phyloP scores from a whole-genome alignment of 2,113 vertebrate genomes.

The Syrrhaptes paradoxus region DNA sequence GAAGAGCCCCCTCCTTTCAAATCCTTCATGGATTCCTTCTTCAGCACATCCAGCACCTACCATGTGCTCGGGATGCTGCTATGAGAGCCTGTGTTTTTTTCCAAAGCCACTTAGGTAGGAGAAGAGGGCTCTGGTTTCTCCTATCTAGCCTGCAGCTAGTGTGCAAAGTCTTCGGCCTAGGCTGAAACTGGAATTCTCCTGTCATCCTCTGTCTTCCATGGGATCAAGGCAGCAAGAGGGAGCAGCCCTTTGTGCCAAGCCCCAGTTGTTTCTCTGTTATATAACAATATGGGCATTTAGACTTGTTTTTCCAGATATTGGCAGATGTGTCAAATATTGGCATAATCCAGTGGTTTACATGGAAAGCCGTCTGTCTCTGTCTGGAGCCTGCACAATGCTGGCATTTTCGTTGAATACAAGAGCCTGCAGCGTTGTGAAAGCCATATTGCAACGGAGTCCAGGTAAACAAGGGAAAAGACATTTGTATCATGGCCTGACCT shows the following conservation, averaged over 20 bases:
- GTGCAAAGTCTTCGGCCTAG: neutral
- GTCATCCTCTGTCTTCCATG: neutral
- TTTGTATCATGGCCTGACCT: neutral
- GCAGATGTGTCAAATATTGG: slow-evolving; percentile 56
- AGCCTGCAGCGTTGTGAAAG: neutral
- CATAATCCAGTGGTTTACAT: slow-evolving; percentile 53
- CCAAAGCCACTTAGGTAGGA: neutral
- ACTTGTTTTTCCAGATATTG: slow-evolving; percentile 61
- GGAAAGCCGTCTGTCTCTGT: slow-evolving; percentile 25
- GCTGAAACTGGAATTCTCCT: slow-evolving; percentile 2
- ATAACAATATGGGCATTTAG: slow-evolving; percentile 52
- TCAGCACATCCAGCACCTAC: neutral
- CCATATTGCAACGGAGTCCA: neutral
- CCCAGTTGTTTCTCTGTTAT: neutral
- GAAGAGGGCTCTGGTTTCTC: neutral
- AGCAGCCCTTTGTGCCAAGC: neutral
- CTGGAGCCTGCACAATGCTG: slow-evolving; percentile 35
- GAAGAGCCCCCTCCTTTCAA: neutral
- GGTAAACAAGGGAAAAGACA: slow-evolving; percentile 6
- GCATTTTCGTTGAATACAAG: neutral
- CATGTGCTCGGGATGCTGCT: neutral
- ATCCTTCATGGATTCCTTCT: neutral
- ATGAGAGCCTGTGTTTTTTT: neutral
- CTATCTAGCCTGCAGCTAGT: neutral
- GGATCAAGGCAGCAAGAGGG: neutral